These are phyloP conservation scores for Myxocyprinus asiaticus DNA, from an alignment of 2,113 vertebrate species.

Conservation along the genomic window DNA sequence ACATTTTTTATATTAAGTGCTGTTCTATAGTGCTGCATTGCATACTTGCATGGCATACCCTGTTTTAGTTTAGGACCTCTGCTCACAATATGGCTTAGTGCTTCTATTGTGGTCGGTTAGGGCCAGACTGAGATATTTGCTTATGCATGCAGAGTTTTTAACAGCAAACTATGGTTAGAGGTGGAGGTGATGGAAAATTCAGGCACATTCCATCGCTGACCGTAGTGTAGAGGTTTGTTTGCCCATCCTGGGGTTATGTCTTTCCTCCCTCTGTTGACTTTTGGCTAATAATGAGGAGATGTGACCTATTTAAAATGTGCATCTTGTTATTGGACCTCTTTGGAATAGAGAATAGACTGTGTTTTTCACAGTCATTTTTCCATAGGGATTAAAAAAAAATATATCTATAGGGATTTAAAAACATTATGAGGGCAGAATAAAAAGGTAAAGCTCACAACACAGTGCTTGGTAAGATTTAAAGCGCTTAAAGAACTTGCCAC, in stretches of 20 bases:
- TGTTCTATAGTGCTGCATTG: neutral
- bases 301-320: neutral
- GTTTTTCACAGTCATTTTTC: neutral
- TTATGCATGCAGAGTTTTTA: constrained; percentile 2
- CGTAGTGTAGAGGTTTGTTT: neutral
- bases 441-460: too few relatives aligned
- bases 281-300: neutral
- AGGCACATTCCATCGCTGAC: neutral
- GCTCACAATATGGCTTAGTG: constrained; percentile 5
- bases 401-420: too few relatives aligned
- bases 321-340: neutral
- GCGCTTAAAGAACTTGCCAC: too few relatives aligned
- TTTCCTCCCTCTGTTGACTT: neutral
- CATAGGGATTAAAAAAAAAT: neutral
- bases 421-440: too few relatives aligned
- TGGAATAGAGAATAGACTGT: neutral
- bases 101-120: constrained; percentile 32
- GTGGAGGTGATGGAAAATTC: constrained; percentile 35
- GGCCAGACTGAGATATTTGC: constrained; percentile 29
- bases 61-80: neutral
- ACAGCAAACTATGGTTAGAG: neutral
- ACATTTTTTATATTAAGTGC: neutral
- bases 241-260: neutral
- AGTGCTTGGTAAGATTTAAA: too few relatives aligned
- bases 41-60: neutral